Conservation (phyloP, 2,888 invertebrate species). For the Aelia acuminata region DNA sequence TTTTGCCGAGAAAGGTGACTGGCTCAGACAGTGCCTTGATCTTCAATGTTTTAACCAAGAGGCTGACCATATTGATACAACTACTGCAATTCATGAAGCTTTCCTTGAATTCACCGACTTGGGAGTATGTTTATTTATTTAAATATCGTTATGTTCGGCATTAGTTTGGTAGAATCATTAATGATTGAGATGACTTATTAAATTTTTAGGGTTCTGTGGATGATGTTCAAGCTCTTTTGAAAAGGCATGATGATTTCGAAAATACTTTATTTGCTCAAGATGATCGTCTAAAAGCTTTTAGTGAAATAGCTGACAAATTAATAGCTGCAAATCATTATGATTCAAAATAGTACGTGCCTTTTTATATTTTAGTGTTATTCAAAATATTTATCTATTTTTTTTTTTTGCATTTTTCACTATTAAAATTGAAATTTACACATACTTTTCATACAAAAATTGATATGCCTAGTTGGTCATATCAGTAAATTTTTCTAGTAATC, state of each 20-base stretch:
- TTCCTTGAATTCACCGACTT: constrained; percentile 90
- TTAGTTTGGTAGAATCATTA: not conserved
- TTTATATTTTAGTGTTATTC: not conserved
- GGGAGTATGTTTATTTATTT: constrained; percentile 76
- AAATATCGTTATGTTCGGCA: not conserved
- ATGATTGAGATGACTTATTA: constrained; percentile 3
- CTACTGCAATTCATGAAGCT: constrained; percentile 93
- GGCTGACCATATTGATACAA: constrained; percentile 96
- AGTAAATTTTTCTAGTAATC: not conserved
- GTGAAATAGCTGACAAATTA: constrained; percentile 85
- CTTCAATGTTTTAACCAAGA: constrained; percentile 94
- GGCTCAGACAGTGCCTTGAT: constrained; percentile 89
- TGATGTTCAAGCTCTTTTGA: constrained; percentile 91
- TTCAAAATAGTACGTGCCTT: constrained; percentile 77
- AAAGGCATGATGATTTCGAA: constrained; percentile 94
- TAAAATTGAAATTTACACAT: too few species aligned
- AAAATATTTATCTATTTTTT: not conserved
- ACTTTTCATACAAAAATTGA: too few species aligned
- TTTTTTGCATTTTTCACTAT: not conserved
- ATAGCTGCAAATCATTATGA: constrained; percentile 86
- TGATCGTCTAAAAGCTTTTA: constrained; percentile 87
- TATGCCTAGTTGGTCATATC: too few species aligned
- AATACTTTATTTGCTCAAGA: constrained; percentile 94
- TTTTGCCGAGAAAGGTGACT: constrained; percentile 89
- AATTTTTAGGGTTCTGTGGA: constrained; percentile 82